Base-by-base conservation (phyloP, 35 echinoderm and acorn worm genomes). In the Anneissia japonica region DNA sequence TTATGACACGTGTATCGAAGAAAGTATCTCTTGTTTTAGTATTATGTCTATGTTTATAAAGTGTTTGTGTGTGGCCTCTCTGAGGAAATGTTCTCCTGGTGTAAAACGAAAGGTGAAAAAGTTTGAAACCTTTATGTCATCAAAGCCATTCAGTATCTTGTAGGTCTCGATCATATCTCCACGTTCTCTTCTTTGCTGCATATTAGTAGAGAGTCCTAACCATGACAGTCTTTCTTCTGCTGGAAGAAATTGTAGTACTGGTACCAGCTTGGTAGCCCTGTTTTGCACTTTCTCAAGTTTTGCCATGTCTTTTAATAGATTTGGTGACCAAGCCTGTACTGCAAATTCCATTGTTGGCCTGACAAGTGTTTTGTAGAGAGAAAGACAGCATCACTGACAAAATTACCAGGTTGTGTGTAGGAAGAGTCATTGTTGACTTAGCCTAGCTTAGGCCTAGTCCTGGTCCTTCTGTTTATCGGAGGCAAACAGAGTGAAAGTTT, bases 251-350 rank as follows among this genome's bases (percentile, higher is more conserved):
- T 35, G 77, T 4, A 79, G 77, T 36, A 32, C 77, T 32, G 77
- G 77, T 34, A 79, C 35, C 34, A 79, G 34, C 77, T 79, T 79
- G 16, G 77, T 79, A n/a, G n/a, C n/a, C n/a, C n/a, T n/a, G n/a
- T n/a, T n/a, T n/a, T n/a, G 79, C 37, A 81, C 37, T 10, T 40
- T 40, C 36, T 40, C 79, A 37, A 81, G 36, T 35, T 38, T 36
- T 11, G 9, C 31, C 0, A 81, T 81, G 36, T 81, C 79, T 26
- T 38, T 6, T n/a, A 26, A 17, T 1, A 38, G 26, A 81, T 81
- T 39, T 81, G 79, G 79, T 36, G 35, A 38, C 79, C 79, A 81
- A n/a, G n/a, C 35, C 30, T 81, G 79, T 6, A 81, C 37, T 39
- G 79, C 79, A 81, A 39, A 81, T 28, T 81, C 79, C 32, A 81